These are phyloP conservation scores for Andricus grossulariae DNA, from an alignment of 1,140 invertebrate species.

Conservation along the genomic window DNA sequence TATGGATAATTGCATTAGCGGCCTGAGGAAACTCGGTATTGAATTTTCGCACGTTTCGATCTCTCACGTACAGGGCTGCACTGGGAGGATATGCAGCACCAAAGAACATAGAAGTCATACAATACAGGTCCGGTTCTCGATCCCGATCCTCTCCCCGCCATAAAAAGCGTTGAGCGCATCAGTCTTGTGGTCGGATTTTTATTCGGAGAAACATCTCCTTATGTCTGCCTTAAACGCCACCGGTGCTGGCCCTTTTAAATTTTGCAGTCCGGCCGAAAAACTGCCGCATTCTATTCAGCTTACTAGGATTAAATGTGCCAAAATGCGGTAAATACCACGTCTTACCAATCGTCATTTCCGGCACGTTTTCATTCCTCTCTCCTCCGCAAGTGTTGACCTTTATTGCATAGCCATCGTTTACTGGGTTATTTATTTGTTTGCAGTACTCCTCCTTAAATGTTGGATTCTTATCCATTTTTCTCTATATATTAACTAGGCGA, in stretches of 20 bases:
- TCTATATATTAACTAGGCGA: conserved; percentile 33
- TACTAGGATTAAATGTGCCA: conserved; percentile 52
- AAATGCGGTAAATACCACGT: conserved; percentile 63
- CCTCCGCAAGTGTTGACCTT: background rate
- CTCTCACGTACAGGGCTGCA: too few relatives aligned
- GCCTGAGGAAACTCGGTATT: too few relatives aligned
- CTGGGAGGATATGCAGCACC: too few relatives aligned
- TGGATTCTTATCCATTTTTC: conserved; percentile 38
- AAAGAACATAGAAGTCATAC: too few relatives aligned
- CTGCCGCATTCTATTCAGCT: conserved; percentile 54
- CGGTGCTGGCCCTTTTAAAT: conserved; percentile 52
- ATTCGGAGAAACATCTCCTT: conserved; percentile 66
- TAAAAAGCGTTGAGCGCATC: conserved; percentile 53
- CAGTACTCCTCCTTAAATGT: conserved; percentile 18
- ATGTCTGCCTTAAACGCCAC: conserved; percentile 59
- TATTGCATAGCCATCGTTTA: conserved; percentile 42
- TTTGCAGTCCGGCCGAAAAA: conserved; percentile 58
- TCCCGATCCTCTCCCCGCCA: conserved; percentile 45
- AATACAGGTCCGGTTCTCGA: conserved; percentile 41
- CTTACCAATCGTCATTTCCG: background rate
- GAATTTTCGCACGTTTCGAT: too few relatives aligned
- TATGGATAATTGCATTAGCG: conserved; percentile 32
- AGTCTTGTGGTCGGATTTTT: conserved; percentile 57
- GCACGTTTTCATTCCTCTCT: too few relatives aligned
- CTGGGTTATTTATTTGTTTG: conserved; percentile 36